A percentile compares a stretch with the other conserved stretches of the same genome.
phyloP scores from a whole-genome alignment of 2,888 invertebrate species.

The Atrina japonica region DNA sequence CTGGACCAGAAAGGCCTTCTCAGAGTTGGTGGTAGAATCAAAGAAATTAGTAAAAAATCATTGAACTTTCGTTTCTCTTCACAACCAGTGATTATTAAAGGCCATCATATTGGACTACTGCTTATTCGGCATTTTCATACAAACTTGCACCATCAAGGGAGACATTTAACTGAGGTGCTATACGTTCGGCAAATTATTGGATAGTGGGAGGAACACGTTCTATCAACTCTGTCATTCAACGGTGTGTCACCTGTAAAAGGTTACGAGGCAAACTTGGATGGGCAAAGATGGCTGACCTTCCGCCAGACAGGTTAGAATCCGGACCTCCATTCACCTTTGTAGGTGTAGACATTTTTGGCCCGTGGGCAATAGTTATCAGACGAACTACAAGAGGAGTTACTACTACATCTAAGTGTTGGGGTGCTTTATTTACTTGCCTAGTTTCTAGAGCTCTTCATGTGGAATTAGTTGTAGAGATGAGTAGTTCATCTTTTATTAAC shows the following conservation, averaged over 20 bases:
- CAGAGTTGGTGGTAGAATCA: conserved; percentile 44
- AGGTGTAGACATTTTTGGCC: conserved; percentile 50
- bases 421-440: conserved; percentile 45
- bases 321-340: conserved; percentile 49
- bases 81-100: conserved; percentile 34
- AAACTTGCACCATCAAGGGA: conserved; percentile 47
- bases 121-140: conserved; percentile 43
- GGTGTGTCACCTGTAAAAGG: conserved; percentile 29
- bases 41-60: not conserved
- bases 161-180: conserved; percentile 49
- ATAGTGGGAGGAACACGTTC: conserved; percentile 38
- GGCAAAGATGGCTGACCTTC: conserved; percentile 39
- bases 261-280: conserved; percentile 32
- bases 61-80: too few relatives aligned
- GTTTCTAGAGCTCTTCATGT: conserved; percentile 45
- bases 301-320: conserved; percentile 32
- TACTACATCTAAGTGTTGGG: conserved; percentile 43
- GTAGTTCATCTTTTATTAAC: conserved; percentile 41
- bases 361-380: conserved; percentile 34
- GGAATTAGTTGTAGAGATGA: conserved; percentile 46
- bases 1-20: conserved; percentile 40
- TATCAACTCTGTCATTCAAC: conserved; percentile 33
- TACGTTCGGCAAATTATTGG: conserved; percentile 50
- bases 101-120: conserved; percentile 39
- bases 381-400: conserved; percentile 30